A percentile compares a stretch with the other conserved stretches of the same genome.
phyloP scores from a whole-genome alignment of 2,797 vertebrate genomes.

The Ibycter americanus region DNA sequence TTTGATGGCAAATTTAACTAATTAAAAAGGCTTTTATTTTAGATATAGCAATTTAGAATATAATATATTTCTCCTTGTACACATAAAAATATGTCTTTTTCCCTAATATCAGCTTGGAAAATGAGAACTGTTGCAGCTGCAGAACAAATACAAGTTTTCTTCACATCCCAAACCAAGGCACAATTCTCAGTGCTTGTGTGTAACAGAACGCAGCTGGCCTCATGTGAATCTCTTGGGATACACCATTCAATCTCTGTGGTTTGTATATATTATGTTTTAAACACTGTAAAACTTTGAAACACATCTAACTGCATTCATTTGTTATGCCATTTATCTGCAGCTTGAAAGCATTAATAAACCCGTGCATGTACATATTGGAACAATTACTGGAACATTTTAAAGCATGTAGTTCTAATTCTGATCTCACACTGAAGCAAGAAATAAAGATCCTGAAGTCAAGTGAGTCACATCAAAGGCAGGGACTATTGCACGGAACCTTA shows the following conservation, averaged over 20 bases:
- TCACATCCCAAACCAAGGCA: slow-evolving; percentile 61
- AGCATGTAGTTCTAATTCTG: not conserved
- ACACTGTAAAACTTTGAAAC: not conserved
- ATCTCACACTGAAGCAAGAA: not conserved
- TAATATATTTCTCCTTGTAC: not conserved
- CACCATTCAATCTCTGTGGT: slow-evolving; percentile 58
- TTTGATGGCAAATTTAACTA: not conserved
- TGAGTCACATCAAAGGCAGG: not conserved
- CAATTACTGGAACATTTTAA: slow-evolving; percentile 15
- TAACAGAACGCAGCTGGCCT: not conserved
- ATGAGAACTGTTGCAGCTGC: slow-evolving; percentile 44
- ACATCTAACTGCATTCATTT: not conserved
- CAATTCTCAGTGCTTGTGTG: slow-evolving; percentile 71
- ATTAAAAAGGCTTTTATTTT: not conserved
- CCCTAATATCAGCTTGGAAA: slow-evolving; percentile 71
- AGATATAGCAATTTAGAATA: not conserved
- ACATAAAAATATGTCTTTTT: not conserved
- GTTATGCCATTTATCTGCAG: not conserved
- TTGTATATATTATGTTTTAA: slow-evolving; percentile 53
- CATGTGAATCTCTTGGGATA: slow-evolving; percentile 54
- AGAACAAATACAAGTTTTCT: slow-evolving; percentile 58
- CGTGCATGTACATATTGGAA: not conserved
- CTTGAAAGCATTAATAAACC: slow-evolving; percentile 30
- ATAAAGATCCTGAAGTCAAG: not conserved
- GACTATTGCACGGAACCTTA: not conserved